A percentile compares a stretch with the other conserved stretches of the same genome.
Conservation (phyloP, 2,888 invertebrate genomes). For the Ophion costatus region DNA sequence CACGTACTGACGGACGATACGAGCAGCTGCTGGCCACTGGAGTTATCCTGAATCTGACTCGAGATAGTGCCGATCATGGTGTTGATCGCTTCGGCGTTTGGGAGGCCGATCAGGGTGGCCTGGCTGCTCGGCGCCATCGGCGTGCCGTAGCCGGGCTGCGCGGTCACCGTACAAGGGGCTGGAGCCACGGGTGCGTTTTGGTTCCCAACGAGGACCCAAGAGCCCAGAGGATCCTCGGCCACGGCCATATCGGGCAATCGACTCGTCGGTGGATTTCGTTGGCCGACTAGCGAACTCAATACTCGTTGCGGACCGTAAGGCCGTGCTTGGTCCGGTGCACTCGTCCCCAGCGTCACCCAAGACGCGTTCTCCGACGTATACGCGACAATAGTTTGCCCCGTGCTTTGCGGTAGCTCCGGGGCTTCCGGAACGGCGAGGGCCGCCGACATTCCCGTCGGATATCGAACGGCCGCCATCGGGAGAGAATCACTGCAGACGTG, state of each 20-base stretch:
- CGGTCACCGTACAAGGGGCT: background rate
- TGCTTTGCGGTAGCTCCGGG: slow-evolving; percentile 7
- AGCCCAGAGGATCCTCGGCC: background rate
- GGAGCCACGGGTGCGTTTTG: background rate
- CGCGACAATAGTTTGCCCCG: background rate
- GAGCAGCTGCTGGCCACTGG: background rate
- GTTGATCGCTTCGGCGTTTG: background rate
- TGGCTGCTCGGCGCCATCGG: too few relatives aligned
- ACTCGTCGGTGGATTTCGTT: background rate
- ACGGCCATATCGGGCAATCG: too few relatives aligned
- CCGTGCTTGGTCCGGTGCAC: background rate
- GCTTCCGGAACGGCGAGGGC: slow-evolving; percentile 55
- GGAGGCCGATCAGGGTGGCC: background rate
- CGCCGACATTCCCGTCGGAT: slow-evolving; percentile 55
- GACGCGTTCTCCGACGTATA: too few relatives aligned
- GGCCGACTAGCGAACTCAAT: background rate
- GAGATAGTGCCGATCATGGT: background rate
- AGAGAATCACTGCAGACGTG: slow-evolving; percentile 35
- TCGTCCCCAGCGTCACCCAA: background rate
- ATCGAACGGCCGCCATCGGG: background rate
- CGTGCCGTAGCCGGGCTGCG: background rate
- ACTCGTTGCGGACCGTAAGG: background rate
- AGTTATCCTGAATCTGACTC: background rate
- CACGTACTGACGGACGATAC: background rate
- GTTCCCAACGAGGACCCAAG: background rate